phyloP scores from a whole-genome alignment of 2,888 invertebrate species.

The Alviniconcha strummeri region DNA sequence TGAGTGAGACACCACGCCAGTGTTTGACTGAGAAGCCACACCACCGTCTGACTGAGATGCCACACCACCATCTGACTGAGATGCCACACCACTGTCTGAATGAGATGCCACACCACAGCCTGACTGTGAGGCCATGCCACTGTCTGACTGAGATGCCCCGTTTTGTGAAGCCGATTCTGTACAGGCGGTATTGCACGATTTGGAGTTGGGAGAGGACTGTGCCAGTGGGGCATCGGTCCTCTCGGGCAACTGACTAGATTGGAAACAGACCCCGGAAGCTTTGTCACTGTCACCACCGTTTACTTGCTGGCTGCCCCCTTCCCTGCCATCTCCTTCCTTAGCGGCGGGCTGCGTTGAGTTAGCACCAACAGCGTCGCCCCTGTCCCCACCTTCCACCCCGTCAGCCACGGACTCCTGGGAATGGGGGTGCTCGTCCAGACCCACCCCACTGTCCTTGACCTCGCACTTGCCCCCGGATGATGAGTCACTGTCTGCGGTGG shows the following conservation, averaged over 20 bases:
- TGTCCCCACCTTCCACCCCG: conserved; percentile 19
- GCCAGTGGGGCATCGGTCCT: not conserved
- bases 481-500: conserved; percentile 36
- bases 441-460: conserved; percentile 60
- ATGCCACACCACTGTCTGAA: not conserved
- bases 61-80: not conserved
- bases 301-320: not conserved
- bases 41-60: not conserved
- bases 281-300: not conserved
- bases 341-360: not conserved
- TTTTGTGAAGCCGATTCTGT: conserved; percentile 1
- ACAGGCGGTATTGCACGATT: conserved; percentile 18
- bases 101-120: not conserved
- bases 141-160: not conserved
- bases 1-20: not conserved
- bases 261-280: not conserved
- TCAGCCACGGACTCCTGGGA: conserved; percentile 13
- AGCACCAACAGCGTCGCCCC: not conserved
- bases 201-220: conserved; percentile 15
- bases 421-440: conserved; percentile 48
- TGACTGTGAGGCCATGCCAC: not conserved
- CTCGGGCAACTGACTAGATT: conserved; percentile 19
- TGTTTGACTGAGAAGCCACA: not conserved
- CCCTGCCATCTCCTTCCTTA: not conserved
- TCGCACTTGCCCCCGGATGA: conserved; percentile 35